phyloP scores from a whole-genome alignment of 2,113 vertebrate species.

The Scortum barcoo region DNA sequence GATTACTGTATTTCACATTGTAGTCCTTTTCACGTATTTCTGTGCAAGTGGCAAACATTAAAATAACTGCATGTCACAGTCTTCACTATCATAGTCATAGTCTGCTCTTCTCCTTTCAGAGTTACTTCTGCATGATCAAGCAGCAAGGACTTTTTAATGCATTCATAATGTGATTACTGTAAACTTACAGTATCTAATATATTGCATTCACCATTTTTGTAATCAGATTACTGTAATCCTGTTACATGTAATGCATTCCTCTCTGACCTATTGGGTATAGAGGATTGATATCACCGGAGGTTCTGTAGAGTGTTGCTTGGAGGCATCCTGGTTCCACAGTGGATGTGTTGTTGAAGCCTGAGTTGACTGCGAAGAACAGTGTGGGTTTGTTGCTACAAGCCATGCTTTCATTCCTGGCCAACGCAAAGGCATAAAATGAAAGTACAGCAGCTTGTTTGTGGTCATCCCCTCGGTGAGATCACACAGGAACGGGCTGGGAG shows the following conservation, averaged over 20 bases:
- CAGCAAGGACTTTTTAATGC: background rate
- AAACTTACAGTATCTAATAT: slow-evolving; percentile 7
- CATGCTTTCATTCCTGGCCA: slow-evolving; percentile 74
- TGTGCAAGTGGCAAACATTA: background rate
- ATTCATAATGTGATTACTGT: slow-evolving; percentile 17
- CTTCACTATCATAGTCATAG: background rate
- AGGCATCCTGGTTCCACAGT: slow-evolving; percentile 53
- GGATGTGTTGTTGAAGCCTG: slow-evolving; percentile 46
- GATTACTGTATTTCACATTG: background rate
- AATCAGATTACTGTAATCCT: slow-evolving; percentile 65
- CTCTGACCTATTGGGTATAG: slow-evolving; percentile 12
- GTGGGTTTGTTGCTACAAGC: slow-evolving; percentile 75
- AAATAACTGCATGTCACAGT: background rate
- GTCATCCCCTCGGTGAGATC: slow-evolving; percentile 73
- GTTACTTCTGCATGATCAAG: background rate
- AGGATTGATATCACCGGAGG: slow-evolving; percentile 50
- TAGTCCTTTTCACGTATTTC: background rate
- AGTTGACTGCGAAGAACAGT: slow-evolving; percentile 63
- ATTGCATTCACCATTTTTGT: slow-evolving; percentile 28
- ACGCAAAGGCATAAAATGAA: slow-evolving; percentile 67
- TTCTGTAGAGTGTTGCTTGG: slow-evolving; percentile 36
- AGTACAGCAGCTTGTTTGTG: slow-evolving; percentile 73
- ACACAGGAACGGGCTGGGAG: slow-evolving; percentile 55
- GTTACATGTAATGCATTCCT: slow-evolving; percentile 31
- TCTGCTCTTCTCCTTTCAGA: slow-evolving; percentile 3